Base-by-base conservation (phyloP, 2,113 vertebrate genomes). In the Pachycephala philippinensis region DNA sequence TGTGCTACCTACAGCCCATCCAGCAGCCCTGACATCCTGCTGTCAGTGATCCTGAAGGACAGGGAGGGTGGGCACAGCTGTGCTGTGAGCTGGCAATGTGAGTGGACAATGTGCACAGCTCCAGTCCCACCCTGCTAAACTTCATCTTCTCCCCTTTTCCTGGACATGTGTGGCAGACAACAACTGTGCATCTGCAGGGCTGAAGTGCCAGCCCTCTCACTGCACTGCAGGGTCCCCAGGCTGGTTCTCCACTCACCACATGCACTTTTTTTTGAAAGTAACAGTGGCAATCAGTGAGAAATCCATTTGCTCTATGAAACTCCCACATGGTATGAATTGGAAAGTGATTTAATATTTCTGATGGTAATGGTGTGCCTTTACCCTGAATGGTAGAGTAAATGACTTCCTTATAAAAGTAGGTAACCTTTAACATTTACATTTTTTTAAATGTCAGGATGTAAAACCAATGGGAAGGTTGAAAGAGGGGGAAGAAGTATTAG, bases 311-410 rank as follows among this genome's bases (percentile, higher is more conserved):
- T 76, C 49, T 64, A 37, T 37, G 45, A 54, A 92, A 60, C 33
- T 89, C 86, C 21, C 21, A 33, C 13, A 2, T n/a, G 40, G 9
- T 56, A 49, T 66, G 82, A 91, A 57, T 54, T 52, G 66, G 63
- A 54, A 91, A 77, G 82, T 71, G n/a, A 91, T 79, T 95, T 90
- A 88, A 50, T 95, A 88, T 96, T 94, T 91, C 11, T 16, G 52
- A 59, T 90, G 50, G 63, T 77, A 93, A 85, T 85, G 37, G 42
- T 44, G 35, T 85, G 54, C 75, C 68, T 82, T 65, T 79, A 82
- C 50, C 59, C 68, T 66, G 82, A 80, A 69, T 74, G 50, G 59
- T 44, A 40, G 65, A 64, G 57, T 78, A 76, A 94, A 74, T 86
- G 39, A 81, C 30, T 66, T 88, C 64, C 4, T 3, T 90, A 52